Conservation (phyloP, 2,888 invertebrate genomes). For the Gonocerus acuteangulatus region DNA sequence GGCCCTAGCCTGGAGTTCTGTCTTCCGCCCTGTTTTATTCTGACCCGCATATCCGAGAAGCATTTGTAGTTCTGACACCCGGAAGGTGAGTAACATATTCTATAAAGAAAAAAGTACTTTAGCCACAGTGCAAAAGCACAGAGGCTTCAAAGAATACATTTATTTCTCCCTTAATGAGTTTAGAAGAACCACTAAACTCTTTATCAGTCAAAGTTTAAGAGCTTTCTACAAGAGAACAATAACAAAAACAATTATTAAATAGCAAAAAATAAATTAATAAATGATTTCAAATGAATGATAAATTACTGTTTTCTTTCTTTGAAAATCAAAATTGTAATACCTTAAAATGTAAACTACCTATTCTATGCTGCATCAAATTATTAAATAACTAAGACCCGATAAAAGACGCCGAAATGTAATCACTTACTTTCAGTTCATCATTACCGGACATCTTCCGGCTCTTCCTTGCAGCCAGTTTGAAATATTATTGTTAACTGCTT, state of each 20-base stretch:
- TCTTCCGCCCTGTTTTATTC: constrained; percentile 71
- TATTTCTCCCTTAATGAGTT: not conserved
- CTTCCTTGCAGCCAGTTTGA: constrained; percentile 28
- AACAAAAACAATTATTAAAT: too few species aligned
- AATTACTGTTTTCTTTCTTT: constrained; percentile 6
- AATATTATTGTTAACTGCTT: constrained; percentile 4
- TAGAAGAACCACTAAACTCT: not conserved
- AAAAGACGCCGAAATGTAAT: constrained; percentile 13
- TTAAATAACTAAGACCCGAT: not conserved
- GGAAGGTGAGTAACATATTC: constrained; percentile 58
- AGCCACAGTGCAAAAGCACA: not conserved
- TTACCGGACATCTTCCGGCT: constrained; percentile 31
- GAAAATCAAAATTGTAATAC: not conserved
- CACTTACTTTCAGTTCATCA: constrained; percentile 34
- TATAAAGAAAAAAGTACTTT: constrained; percentile 32
- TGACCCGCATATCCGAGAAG: constrained; percentile 70
- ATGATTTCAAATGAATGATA: not conserved
- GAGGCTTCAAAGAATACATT: not conserved
- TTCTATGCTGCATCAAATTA: not conserved
- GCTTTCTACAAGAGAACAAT: too few species aligned
- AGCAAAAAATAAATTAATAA: too few species aligned
- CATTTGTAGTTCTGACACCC: constrained; percentile 77
- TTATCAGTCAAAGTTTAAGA: too few species aligned
- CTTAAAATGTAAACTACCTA: not conserved
- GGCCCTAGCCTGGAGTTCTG: constrained; percentile 67